Evolutionary conservation across 2,888 invertebrate species (phyloP).

Genomic region (Globia sparganii): DNA sequence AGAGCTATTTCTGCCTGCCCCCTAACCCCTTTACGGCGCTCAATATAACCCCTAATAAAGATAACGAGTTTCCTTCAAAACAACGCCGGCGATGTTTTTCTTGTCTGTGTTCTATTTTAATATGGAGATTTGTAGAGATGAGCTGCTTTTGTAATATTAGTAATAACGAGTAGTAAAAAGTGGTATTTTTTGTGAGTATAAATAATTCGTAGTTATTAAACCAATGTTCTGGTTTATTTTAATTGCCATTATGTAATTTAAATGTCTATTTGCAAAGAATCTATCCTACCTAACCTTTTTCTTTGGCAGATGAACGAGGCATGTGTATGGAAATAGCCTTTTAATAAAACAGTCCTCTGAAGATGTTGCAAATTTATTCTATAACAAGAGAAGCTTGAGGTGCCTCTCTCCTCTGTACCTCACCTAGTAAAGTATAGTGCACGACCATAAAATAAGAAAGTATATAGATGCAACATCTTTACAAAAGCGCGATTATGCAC

Average conservation of each 20-base stretch:
- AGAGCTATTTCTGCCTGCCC: constrained; percentile 46
- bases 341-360: constrained; percentile 36
- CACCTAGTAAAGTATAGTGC: neutral
- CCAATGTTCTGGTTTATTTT: neutral
- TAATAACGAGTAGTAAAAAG: neutral
- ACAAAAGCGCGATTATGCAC: neutral
- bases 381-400: constrained; percentile 7
- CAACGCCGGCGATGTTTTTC: constrained; percentile 71
- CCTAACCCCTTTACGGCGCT: constrained; percentile 66
- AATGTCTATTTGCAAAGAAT: neutral
- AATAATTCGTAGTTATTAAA: neutral
- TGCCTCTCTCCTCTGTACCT: neutral
- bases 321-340: constrained; percentile 39
- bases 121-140: constrained; percentile 34
- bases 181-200: neutral
- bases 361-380: constrained; percentile 55
- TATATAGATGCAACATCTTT: neutral
- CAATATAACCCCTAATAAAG: constrained; percentile 74
- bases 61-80: constrained; percentile 76
- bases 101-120: constrained; percentile 46
- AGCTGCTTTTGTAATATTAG: constrained; percentile 39
- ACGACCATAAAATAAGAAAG: constrained; percentile 2
- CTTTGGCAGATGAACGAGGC: neutral
- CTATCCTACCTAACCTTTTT: neutral
- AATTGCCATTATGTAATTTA: neutral